phyloP scores from a whole-genome alignment of 2,113 vertebrate genomes.

The Gobiocypris rarus region DNA sequence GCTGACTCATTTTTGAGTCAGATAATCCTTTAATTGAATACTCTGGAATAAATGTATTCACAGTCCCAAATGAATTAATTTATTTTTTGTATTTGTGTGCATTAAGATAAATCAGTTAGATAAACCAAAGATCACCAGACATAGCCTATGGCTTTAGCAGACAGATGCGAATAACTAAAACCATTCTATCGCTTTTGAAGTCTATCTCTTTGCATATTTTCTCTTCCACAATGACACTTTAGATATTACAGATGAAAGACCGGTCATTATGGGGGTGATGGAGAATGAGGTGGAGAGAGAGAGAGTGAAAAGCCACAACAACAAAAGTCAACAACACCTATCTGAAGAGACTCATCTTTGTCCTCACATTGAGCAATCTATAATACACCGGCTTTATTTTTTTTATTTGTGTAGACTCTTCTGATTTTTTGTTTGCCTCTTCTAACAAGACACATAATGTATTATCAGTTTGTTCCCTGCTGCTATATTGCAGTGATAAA shows the following conservation, averaged over 20 bases:
- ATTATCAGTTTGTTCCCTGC: no score
- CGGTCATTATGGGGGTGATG: background rate
- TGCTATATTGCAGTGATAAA: background rate
- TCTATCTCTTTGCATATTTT: constrained; percentile 16
- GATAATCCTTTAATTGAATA: no score
- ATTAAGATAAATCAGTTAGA: background rate
- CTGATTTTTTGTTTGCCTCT: background rate
- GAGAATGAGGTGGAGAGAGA: no score
- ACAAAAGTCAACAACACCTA: constrained; percentile 15
- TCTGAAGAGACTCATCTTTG: background rate
- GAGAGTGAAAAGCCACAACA: no score
- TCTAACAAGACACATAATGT: background rate
- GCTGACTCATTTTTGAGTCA: no score
- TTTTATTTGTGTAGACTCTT: background rate
- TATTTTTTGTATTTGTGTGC: background rate
- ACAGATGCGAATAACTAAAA: constrained; percentile 4
- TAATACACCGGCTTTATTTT: background rate
- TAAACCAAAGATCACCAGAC: background rate
- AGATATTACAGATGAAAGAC: constrained; percentile 16
- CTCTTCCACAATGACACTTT: constrained; percentile 21
- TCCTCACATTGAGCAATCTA: background rate
- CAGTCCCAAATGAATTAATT: background rate
- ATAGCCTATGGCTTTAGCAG: constrained; percentile 8
- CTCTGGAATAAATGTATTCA: no score
- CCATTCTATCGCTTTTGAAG: constrained; percentile 14